phyloP scores from a whole-genome alignment of 2,113 vertebrate genomes.

The Burhinus oedicnemus region DNA sequence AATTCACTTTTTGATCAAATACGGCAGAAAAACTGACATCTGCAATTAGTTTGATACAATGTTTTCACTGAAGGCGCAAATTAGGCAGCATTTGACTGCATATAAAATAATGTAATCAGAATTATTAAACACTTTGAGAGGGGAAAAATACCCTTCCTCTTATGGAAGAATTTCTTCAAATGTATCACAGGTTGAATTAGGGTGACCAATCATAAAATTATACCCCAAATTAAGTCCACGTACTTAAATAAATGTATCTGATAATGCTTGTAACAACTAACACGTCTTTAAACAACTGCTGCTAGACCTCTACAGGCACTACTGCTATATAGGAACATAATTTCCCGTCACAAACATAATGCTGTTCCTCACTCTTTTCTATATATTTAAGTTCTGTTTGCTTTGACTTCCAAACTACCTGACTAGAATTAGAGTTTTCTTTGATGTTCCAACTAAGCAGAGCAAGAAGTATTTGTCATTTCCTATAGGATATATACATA shows the following conservation, averaged over 20 bases:
- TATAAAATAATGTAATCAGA: not conserved
- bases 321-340: too few relatives aligned
- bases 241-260: not conserved
- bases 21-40: not conserved
- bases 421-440: not conserved
- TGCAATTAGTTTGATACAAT: not conserved
- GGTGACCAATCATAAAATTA: not conserved
- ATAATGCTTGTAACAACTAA: too few relatives aligned
- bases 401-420: not conserved
- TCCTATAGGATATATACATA: not conserved
- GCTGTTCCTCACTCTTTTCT: not conserved
- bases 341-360: not conserved
- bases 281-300: not conserved
- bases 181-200: fast-evolving
- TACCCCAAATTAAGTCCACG: not conserved
- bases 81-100: not conserved
- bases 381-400: not conserved
- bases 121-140: not conserved
- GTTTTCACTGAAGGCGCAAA: not conserved
- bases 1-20: not conserved
- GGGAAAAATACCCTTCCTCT: not conserved
- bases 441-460: not conserved
- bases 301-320: not conserved
- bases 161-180: fast-evolving
- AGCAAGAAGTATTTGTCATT: not conserved